These are phyloP conservation scores for Coelopa frigida DNA, from an alignment of 1,140 invertebrate species.

Conservation along the genomic window DNA sequence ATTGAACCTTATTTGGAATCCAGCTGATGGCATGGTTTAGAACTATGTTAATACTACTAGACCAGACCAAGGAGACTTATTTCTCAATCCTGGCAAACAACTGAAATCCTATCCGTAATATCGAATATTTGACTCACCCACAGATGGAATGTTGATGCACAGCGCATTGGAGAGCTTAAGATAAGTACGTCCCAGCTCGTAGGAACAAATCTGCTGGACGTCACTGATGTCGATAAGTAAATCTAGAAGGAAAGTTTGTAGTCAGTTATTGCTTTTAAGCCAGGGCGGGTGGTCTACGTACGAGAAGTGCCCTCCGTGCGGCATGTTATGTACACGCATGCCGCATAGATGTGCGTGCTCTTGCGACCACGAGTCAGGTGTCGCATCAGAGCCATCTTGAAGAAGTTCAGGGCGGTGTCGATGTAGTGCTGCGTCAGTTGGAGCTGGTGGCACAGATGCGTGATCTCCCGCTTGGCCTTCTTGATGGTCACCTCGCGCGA, in stretches of 20 bases:
- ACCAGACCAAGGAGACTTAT: too few relatives aligned
- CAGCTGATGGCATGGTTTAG: too few relatives aligned
- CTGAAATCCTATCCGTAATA: too few relatives aligned
- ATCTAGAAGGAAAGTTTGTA: slow-evolving; percentile 51
- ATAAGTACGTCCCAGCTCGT: slow-evolving; percentile 89
- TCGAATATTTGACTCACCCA: too few relatives aligned
- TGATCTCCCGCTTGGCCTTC: slow-evolving; percentile 79
- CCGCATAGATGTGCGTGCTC: slow-evolving; percentile 87
- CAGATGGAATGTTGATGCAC: slow-evolving; percentile 87
- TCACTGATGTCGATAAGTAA: slow-evolving; percentile 98
- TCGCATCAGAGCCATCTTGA: slow-evolving; percentile 86
- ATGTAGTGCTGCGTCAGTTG: slow-evolving; percentile 84
- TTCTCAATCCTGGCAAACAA: too few relatives aligned
- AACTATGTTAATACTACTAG: too few relatives aligned
- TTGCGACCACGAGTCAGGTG: slow-evolving; percentile 87
- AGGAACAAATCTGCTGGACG: slow-evolving; percentile 91
- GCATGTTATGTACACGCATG: slow-evolving; percentile 97
- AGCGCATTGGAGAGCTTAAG: slow-evolving; percentile 80
- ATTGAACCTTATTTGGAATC: too few relatives aligned
- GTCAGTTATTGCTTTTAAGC: background rate
- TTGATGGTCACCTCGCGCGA: slow-evolving; percentile 83
- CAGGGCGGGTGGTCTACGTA: slow-evolving; percentile 49
- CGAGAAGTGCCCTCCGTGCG: slow-evolving; percentile 87
- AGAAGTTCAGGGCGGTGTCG: slow-evolving; percentile 91
- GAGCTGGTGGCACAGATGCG: slow-evolving; percentile 68